Evolutionary conservation across 64 coral and sea anemone genomes (phyloP).

Genomic region (Stichodactyla mertensii): DNA sequence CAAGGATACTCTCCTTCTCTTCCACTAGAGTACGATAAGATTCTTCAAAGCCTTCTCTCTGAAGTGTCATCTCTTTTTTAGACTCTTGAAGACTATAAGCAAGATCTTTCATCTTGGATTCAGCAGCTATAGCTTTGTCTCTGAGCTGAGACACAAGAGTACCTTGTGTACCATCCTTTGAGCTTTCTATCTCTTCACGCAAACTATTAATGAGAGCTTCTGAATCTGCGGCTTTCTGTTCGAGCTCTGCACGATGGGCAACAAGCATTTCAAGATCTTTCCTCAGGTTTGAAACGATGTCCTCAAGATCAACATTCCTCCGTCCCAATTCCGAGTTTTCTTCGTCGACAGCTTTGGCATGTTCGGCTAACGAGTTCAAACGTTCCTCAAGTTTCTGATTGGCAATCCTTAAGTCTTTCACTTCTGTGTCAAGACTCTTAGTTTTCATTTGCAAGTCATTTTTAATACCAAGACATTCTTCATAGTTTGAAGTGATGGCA

Average conservation of each 20-base stretch:
- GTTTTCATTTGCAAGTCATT: constrained; percentile 13
- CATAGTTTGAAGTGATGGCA: constrained; percentile 7
- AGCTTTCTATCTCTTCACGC: neutral
- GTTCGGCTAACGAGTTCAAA: constrained; percentile 6
- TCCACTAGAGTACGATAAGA: neutral
- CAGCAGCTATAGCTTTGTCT: constrained; percentile 13
- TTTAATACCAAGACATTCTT: constrained; percentile 13
- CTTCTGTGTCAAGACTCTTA: constrained; percentile 20
- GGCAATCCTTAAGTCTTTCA: constrained; percentile 3
- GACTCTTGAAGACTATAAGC: constrained; percentile 19
- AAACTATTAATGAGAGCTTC: neutral
- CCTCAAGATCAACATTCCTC: constrained; percentile 45
- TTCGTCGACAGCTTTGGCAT: constrained; percentile 8
- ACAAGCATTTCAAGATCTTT: constrained; percentile 44
- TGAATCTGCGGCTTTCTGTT: constrained; percentile 30
- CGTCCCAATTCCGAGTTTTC: constrained; percentile 24
- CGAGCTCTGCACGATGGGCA: constrained; percentile 49
- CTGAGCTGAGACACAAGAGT: constrained; percentile 13
- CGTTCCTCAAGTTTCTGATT: constrained; percentile 17
- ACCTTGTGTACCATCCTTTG: neutral
- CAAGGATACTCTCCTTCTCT: constrained; percentile 43
- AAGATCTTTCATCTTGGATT: constrained; percentile 31
- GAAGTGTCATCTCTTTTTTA: constrained; percentile 35
- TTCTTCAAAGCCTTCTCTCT: constrained; percentile 32
- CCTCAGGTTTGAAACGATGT: constrained; percentile 41